Evolutionary conservation across 2,797 vertebrate species (phyloP).

Genomic region (Notolabrus celidotus): DNA sequence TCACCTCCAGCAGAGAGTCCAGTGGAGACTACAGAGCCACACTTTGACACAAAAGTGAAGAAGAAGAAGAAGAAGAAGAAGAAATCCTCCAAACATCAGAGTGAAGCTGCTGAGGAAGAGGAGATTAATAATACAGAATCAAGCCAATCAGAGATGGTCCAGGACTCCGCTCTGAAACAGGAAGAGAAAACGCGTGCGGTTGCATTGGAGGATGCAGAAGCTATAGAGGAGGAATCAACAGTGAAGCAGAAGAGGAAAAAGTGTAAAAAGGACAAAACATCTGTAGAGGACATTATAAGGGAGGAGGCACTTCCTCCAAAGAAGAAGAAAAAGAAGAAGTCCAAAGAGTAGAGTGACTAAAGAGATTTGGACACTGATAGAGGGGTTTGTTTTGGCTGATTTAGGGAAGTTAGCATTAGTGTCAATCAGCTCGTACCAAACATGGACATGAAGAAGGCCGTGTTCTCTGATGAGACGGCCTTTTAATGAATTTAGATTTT

Average conservation of each 20-base stretch:
- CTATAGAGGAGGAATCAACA: conserved; percentile 6
- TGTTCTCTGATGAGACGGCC: background rate
- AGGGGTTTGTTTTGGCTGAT: background rate
- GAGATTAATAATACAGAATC: background rate
- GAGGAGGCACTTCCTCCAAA: conserved; percentile 42
- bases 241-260: conserved; percentile 62
- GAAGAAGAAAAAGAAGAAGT: conserved; percentile 63
- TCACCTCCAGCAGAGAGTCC: conserved; percentile 15
- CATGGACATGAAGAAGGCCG: background rate
- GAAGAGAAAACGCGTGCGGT: conserved; percentile 35
- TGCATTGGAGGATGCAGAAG: conserved; percentile 22
- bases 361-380: background rate
- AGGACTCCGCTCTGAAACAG: conserved; percentile 13
- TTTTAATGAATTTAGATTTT: background rate
- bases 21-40: conserved; percentile 12
- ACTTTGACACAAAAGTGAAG: conserved; percentile 15
- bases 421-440: background rate
- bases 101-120: conserved; percentile 17
- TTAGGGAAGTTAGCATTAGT: background rate
- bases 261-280: conserved; percentile 51
- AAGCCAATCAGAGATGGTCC: conserved; percentile 13
- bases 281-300: background rate
- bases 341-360: conserved; percentile 16
- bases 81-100: conserved; percentile 23
- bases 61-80: conserved; percentile 71